Conservation (phyloP, 2,113 vertebrate genomes). For the Sclerurus mexicanus region DNA sequence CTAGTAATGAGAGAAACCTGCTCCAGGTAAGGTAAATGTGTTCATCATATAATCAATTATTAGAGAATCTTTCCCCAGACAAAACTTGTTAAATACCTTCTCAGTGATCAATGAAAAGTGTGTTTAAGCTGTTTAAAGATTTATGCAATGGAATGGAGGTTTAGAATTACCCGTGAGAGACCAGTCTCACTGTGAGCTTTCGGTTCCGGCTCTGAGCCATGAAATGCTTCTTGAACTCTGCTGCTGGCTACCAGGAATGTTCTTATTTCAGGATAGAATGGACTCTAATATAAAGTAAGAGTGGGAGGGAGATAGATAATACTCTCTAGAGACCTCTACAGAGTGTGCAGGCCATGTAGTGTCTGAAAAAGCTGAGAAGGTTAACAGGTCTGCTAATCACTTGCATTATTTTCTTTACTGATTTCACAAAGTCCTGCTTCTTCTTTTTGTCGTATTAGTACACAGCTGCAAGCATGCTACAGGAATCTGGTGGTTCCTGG, state of each 20-base stretch:
- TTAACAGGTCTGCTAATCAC: background rate
- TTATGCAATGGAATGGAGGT: background rate
- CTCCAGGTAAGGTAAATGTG: background rate
- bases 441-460: background rate
- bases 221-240: background rate
- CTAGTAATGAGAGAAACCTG: background rate
- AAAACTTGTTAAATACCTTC: background rate
- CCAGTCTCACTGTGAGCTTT: background rate
- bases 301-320: background rate
- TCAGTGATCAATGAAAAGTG: background rate
- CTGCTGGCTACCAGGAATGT: background rate
- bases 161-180: background rate
- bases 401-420: background rate
- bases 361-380: background rate
- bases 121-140: slow-evolving; percentile 2
- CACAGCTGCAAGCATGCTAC: background rate
- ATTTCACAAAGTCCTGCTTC: background rate
- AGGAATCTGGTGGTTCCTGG: background rate
- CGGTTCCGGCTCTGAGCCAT: background rate
- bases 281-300: background rate
- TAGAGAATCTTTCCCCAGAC: background rate
- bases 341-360: background rate
- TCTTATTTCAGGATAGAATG: background rate
- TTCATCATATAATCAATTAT: background rate
- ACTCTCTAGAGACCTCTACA: background rate